Percentiles rank a stretch among this genome's conserved stretches.
Conservation (phyloP, 2,888 invertebrate species). For the Lycophotia porphyrea region DNA sequence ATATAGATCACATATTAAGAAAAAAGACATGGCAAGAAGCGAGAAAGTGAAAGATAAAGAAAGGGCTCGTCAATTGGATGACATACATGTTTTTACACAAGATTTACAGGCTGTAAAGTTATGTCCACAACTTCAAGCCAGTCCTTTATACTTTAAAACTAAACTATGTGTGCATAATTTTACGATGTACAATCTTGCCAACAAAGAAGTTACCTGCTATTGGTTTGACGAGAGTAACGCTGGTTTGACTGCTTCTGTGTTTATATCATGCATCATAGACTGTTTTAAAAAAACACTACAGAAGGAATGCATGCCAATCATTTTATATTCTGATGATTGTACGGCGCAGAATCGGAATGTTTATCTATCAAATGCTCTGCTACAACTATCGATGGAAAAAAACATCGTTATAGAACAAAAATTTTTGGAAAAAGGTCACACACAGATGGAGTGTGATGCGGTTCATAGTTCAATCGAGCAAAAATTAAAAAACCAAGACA, state of each 20-base stretch:
- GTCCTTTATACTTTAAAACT: constrained; percentile 61
- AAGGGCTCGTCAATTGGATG: constrained; percentile 42
- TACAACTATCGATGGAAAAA: constrained; percentile 48
- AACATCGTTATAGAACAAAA: constrained; percentile 50
- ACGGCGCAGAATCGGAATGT: constrained; percentile 19
- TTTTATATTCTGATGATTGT: constrained; percentile 27
- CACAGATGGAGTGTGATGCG: constrained; percentile 60
- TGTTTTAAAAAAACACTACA: constrained; percentile 9
- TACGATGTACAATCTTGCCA: constrained; percentile 53
- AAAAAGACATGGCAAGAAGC: constrained; percentile 60
- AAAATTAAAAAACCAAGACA: constrained; percentile 15
- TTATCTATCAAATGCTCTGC: constrained; percentile 52
- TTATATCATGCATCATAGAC: constrained; percentile 34
- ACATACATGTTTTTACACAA: constrained; percentile 54
- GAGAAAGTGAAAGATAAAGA: constrained; percentile 63
- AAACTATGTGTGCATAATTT: constrained; percentile 56
- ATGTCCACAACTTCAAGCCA: constrained; percentile 59
- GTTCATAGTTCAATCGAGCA: constrained; percentile 43
- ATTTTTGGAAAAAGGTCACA: constrained; percentile 58
- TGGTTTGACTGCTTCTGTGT: constrained; percentile 42
- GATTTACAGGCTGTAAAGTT: constrained; percentile 64
- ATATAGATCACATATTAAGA: constrained; percentile 50
- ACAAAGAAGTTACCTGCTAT: constrained; percentile 54
- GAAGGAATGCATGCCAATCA: constrained; percentile 32
- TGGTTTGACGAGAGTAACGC: constrained; percentile 57